Evolutionary conservation across 1,140 invertebrate species (phyloP).

Genomic region (Drosophila sechellia): DNA sequence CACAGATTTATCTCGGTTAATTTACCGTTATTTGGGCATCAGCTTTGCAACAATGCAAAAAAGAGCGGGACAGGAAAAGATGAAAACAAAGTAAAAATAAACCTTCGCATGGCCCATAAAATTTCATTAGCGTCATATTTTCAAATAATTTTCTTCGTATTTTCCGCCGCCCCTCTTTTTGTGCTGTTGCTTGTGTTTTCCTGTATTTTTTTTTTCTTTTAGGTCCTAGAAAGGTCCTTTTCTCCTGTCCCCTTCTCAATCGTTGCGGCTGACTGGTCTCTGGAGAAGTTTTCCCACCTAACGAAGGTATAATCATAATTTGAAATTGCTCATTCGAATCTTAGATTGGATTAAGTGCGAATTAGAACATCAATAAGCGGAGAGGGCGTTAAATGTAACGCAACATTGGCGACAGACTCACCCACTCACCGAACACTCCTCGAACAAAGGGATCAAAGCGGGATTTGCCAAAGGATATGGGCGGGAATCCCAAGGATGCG

Average conservation of each 20-base stretch:
- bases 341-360: slow-evolving; percentile 83
- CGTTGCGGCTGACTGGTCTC: slow-evolving; percentile 74
- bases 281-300: slow-evolving; percentile 53
- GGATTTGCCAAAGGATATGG: slow-evolving; percentile 57
- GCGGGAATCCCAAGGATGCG: slow-evolving; percentile 1
- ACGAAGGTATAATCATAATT: slow-evolving; percentile 80
- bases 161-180: slow-evolving; percentile 43
- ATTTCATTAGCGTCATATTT: slow-evolving; percentile 83
- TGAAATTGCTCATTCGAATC: slow-evolving; percentile 83
- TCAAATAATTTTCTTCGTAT: slow-evolving; percentile 80
- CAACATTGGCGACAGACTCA: slow-evolving; percentile 73
- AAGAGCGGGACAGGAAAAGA: slow-evolving; percentile 21
- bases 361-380: slow-evolving; percentile 80
- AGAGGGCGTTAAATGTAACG: slow-evolving; percentile 61
- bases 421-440: neutral
- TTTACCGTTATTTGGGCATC: slow-evolving; percentile 81
- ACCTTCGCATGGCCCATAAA: slow-evolving; percentile 82
- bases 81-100: slow-evolving; percentile 81
- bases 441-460: slow-evolving; percentile 72
- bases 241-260: slow-evolving; percentile 21
- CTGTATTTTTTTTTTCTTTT: slow-evolving; percentile 14
- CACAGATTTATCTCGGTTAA: slow-evolving; percentile 82
- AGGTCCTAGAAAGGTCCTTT: slow-evolving; percentile 47
- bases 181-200: slow-evolving; percentile 25
- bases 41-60: slow-evolving; percentile 73